Conservation (phyloP, 2,113 vertebrate species). For the Mionectes macconnelli region DNA sequence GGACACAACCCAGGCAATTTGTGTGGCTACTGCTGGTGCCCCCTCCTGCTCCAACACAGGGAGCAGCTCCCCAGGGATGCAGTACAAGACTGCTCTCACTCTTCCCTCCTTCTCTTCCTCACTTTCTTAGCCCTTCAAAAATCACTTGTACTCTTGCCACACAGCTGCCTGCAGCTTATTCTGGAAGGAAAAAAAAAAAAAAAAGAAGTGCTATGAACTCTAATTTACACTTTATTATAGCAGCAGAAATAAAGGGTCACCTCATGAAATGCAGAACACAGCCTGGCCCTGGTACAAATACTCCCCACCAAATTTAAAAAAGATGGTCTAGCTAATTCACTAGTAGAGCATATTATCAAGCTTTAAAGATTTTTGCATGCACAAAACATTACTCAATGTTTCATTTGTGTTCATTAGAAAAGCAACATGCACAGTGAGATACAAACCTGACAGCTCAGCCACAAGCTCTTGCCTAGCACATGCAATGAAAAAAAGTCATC, state of each 20-base stretch:
- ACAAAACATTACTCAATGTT: not conserved
- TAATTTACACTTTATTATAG: not conserved
- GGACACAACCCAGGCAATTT: not conserved
- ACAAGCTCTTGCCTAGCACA: not conserved
- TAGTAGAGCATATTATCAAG: not conserved
- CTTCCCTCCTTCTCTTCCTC: not conserved
- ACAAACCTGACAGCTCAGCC: not conserved
- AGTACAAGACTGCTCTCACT: not conserved
- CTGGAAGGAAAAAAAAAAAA: not conserved
- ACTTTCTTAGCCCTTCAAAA: not conserved
- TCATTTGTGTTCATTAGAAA: not conserved
- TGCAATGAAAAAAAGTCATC: not conserved
- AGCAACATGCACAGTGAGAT: not conserved
- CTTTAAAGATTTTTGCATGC: not conserved
- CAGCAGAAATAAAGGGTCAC: not conserved
- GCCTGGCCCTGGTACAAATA: not conserved
- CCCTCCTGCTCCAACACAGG: rapidly evolving
- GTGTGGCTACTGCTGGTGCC: rapidly evolving
- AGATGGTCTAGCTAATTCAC: not conserved
- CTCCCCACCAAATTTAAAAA: not conserved
- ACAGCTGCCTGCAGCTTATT: not conserved
- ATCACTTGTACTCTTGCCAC: not conserved
- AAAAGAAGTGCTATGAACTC: not conserved
- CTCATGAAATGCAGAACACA: not conserved
- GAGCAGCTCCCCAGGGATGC: not conserved